Base-by-base conservation (phyloP, 2,797 vertebrate genomes). In the Merluccius polli region DNA sequence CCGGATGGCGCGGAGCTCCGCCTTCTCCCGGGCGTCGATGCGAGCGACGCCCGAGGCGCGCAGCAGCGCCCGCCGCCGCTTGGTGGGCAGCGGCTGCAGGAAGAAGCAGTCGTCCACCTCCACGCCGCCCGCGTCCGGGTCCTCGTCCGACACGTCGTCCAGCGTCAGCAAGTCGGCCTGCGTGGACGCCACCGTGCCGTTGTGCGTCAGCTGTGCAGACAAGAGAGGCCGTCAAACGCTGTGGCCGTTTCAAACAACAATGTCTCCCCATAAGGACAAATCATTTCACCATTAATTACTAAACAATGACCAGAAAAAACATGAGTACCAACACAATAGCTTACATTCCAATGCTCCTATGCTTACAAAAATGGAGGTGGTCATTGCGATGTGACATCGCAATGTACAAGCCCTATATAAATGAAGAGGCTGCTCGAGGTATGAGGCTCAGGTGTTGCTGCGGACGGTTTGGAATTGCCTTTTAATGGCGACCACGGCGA, bases 71-170 rank as follows among this genome's bases (percentile, higher is more conserved):
- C 97, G 93, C 0, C 97, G 95, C 2, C 96, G 92, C 75, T 97
- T 98, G 8, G 96, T 98, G 77, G 97, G 95, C 81, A 98, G 91
- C 0, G 97, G 97, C 91, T 98, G 97, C 30, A 98, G 94, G 87
- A 98, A 97, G 90, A 98, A 99, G 74, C 96, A 98, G 82, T 98
- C 96, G 1, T 98, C 96, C 87, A 98, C 96, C 81, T 97, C 96
- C 86, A 98, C 95, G 0, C 92, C 94, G 73, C 97, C 96, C 88
- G 97, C 94, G 0, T 98, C 96, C 3, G 98, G 95, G 80, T 98
- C 97, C 78, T 98, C 96, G 2, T 98, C 97, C 0, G 97, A 98
- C 1, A 98, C 95, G 0, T 98, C 97, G 18, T 97, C 97, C 83
- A 98, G 89, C 0, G 97, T 98, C 79, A 99, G 93, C 48, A 96